phyloP scores from a whole-genome alignment of 2,888 invertebrate genomes.

The Abrostola tripartita region DNA sequence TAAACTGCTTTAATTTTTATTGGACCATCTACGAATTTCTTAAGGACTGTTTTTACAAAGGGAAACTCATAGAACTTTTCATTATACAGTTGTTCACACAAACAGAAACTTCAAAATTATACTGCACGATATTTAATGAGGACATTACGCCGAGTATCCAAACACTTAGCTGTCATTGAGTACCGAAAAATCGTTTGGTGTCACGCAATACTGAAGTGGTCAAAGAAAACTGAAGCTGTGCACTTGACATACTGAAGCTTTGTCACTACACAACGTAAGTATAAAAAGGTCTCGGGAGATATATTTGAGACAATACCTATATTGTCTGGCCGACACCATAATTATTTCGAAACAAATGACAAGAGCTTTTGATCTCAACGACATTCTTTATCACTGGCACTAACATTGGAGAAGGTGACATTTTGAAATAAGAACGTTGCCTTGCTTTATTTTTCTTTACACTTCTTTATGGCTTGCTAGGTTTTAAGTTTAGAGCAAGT shows the following conservation, averaged over 20 bases:
- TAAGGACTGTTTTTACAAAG: neutral
- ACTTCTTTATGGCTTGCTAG: too few relatives aligned
- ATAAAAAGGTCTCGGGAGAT: constrained; percentile 12
- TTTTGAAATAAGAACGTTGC: too few relatives aligned
- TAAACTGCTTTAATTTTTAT: neutral
- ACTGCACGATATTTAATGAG: constrained; percentile 7
- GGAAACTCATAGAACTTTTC: neutral
- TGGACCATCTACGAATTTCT: neutral
- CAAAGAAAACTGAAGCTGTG: constrained; percentile 47
- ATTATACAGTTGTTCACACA: neutral
- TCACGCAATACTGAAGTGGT: constrained; percentile 38
- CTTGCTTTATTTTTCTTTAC: too few relatives aligned
- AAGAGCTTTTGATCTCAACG: too few relatives aligned
- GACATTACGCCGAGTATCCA: constrained; percentile 20
- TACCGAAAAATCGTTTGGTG: constrained; percentile 32
- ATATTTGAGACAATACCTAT: constrained; percentile 25
- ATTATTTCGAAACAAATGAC: neutral
- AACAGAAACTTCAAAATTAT: constrained; percentile 7
- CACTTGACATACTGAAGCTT: constrained; percentile 36
- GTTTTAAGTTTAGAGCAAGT: too few relatives aligned
- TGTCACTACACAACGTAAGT: constrained; percentile 12
- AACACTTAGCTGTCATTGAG: constrained; percentile 25
- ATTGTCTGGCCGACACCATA: constrained; percentile 1
- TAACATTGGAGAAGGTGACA: too few relatives aligned
- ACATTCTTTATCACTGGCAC: too few relatives aligned